A percentile compares a stretch with the other conserved stretches of the same genome.
Evolutionary conservation across 2,113 vertebrate genomes (phyloP).

Genomic region (Tonatia bakeri): DNA sequence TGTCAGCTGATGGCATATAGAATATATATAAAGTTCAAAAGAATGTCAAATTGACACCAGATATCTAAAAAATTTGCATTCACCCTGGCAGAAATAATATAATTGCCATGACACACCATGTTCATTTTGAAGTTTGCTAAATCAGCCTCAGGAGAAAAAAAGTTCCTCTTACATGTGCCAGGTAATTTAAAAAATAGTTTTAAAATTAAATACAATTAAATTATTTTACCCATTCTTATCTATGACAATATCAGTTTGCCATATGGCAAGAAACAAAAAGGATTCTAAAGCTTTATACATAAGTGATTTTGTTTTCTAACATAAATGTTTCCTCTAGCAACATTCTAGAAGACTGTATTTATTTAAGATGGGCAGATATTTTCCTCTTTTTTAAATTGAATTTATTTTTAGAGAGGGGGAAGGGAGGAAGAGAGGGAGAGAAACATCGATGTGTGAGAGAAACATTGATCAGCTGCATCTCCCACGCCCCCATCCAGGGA

Average conservation of each 20-base stretch:
- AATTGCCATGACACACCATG: neutral
- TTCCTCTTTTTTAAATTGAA: neutral
- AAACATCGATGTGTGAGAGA: no score
- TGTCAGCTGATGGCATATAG: neutral
- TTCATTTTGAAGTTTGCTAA: slow-evolving; percentile 3
- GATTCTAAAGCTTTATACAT: neutral
- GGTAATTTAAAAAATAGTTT: slow-evolving; percentile 27
- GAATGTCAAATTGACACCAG: slow-evolving; percentile 7
- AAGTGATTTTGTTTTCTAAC: neutral
- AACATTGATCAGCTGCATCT: no score
- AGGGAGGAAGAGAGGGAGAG: no score
- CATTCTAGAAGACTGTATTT: neutral
- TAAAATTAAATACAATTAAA: slow-evolving; percentile 5
- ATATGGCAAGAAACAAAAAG: neutral
- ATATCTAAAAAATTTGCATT: slow-evolving; percentile 1
- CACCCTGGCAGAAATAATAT: neutral
- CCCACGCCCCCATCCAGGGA: no score
- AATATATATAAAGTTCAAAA: slow-evolving; percentile 37
- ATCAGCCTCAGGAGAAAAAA: neutral
- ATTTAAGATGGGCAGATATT: neutral
- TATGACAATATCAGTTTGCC: neutral
- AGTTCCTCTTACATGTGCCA: neutral
- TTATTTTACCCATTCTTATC: slow-evolving; percentile 20
- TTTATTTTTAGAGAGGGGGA: no score
- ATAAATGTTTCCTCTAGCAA: neutral